Evolutionary conservation across 2,888 invertebrate genomes (phyloP).

Genomic region (Ichneumon xanthorius): DNA sequence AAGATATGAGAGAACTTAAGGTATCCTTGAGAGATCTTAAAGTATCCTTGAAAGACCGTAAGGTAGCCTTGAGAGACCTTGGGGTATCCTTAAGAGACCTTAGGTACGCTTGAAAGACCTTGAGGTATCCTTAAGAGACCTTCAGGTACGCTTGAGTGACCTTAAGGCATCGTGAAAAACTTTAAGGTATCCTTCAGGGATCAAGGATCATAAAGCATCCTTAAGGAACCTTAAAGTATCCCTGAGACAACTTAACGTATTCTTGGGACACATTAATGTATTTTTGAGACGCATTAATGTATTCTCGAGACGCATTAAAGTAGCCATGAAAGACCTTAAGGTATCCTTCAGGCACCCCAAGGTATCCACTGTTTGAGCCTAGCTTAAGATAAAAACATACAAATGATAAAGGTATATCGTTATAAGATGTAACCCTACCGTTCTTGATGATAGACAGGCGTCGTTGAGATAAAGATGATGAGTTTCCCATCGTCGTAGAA

Average conservation of each 20-base stretch:
- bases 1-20: neutral
- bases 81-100: neutral
- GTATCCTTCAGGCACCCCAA: neutral
- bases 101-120: neutral
- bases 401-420: neutral
- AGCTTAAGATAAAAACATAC: neutral
- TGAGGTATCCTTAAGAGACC: neutral
- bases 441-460: slow-evolving; percentile 89
- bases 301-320: neutral
- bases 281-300: neutral
- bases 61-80: neutral
- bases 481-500: slow-evolving; percentile 91
- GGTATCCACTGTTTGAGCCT: neutral
- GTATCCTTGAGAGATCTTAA: neutral
- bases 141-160: no score
- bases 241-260: no score
- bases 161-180: no score
- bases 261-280: no score
- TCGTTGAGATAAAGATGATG: slow-evolving; percentile 90
- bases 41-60: neutral
- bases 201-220: no score
- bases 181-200: no score
- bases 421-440: slow-evolving; percentile 87
- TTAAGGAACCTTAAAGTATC: no score
- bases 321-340: neutral